phyloP scores from a whole-genome alignment of 2,888 invertebrate species.

The Schrankia costaestrigalis region DNA sequence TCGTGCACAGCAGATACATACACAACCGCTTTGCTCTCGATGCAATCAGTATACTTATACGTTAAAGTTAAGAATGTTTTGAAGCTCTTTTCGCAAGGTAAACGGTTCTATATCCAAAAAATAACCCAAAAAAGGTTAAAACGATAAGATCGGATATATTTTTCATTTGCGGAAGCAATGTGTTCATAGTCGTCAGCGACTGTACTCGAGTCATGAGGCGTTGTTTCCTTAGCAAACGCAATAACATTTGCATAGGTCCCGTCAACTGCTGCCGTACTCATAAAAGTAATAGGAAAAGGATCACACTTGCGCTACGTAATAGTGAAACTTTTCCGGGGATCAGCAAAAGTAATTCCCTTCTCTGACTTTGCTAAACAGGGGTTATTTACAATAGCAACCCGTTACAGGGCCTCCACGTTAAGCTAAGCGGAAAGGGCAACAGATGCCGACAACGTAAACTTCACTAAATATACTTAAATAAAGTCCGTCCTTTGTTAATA shows the following conservation, averaged over 20 bases:
- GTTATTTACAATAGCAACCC: constrained; percentile 47
- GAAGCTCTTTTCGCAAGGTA: not conserved
- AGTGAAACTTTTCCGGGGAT: constrained; percentile 60
- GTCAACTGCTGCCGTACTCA: constrained; percentile 62
- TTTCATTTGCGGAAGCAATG: constrained; percentile 14
- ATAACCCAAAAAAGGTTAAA: no score
- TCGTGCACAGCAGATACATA: no score
- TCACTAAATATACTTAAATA: constrained; percentile 20
- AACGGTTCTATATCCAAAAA: no score
- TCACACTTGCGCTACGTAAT: constrained; percentile 60
- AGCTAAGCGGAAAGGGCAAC: constrained; percentile 31
- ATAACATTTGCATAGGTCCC: constrained; percentile 74
- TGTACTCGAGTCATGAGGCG: constrained; percentile 31
- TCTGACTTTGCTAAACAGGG: constrained; percentile 50
- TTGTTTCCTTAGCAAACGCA: constrained; percentile 58
- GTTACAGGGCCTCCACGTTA: constrained; percentile 36
- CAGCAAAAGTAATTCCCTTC: constrained; percentile 59
- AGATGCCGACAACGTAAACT: constrained; percentile 36
- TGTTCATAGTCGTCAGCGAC: constrained; percentile 17
- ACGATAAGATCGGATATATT: constrained; percentile 4
- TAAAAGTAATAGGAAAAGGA: constrained; percentile 69
- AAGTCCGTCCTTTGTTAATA: not conserved
- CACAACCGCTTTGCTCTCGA: no score
- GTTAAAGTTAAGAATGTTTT: no score
- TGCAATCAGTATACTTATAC: no score